Evolutionary conservation across 1,140 invertebrate genomes (phyloP).

Genomic region (Bombus vancouverensis): DNA sequence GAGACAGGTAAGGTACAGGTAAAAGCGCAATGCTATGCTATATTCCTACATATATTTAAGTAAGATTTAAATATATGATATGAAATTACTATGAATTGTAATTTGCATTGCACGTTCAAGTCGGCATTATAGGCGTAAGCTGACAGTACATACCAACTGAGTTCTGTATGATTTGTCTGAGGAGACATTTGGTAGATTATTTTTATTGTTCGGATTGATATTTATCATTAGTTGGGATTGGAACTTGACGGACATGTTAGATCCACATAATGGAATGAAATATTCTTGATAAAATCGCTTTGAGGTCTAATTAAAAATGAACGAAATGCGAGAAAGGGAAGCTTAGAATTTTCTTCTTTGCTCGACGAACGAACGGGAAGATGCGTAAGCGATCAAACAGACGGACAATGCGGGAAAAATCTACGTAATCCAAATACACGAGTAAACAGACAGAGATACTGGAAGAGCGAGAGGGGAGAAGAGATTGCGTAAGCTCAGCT

Average conservation of each 20-base stretch:
- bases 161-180: too few relatives aligned
- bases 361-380: conserved; percentile 5
- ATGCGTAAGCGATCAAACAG: not conserved
- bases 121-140: too few relatives aligned
- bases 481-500: not conserved
- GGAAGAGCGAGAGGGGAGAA: too few relatives aligned
- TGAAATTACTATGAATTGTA: too few relatives aligned
- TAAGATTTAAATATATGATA: not conserved
- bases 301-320: conserved; percentile 29
- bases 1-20: not conserved
- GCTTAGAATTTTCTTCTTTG: not conserved
- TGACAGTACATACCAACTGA: too few relatives aligned
- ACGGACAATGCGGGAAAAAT: not conserved
- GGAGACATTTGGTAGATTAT: too few relatives aligned
- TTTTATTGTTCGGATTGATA: too few relatives aligned
- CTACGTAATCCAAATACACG: conserved; percentile 29
- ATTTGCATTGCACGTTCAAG: too few relatives aligned
- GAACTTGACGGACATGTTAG: too few relatives aligned
- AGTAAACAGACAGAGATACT: not conserved
- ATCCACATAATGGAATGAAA: too few relatives aligned
- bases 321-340: not conserved
- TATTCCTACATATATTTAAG: not conserved
- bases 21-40: not conserved
- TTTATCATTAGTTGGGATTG: too few relatives aligned
- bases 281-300: not conserved